Percentiles rank a stretch among this genome's conserved stretches.
These are phyloP conservation scores for Sitta carolinensis DNA, from an alignment of 2,797 vertebrate genomes.

Conservation along the genomic window DNA sequence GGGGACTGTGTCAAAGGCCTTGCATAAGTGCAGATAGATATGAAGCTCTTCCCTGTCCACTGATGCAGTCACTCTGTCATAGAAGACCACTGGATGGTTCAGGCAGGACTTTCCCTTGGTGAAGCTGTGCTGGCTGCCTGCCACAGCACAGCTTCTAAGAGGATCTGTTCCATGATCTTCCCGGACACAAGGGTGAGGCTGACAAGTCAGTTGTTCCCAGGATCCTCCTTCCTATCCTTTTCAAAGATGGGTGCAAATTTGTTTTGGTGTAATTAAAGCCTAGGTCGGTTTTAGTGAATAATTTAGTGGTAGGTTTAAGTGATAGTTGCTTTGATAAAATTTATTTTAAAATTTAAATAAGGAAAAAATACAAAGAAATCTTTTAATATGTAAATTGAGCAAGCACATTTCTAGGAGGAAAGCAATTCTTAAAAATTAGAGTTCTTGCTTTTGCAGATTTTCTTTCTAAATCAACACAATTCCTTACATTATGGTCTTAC, in stretches of 20 bases:
- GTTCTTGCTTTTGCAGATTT: not conserved
- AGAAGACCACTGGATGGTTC: not conserved
- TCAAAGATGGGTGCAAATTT: not conserved
- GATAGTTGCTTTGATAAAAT: not conserved
- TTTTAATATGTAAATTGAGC: not conserved
- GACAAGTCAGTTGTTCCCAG: not conserved
- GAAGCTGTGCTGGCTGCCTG: not conserved
- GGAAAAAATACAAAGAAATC: not conserved
- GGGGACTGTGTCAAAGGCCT: not conserved
- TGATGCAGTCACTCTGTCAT: not conserved
- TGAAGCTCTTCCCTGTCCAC: not conserved
- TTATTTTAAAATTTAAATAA: not conserved
- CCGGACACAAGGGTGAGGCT: not conserved
- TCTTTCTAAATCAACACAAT: not conserved
- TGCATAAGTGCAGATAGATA: not conserved
- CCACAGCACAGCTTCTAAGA: not conserved
- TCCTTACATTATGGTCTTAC: not conserved
- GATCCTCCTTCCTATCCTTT: not conserved
- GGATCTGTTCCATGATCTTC: not conserved
- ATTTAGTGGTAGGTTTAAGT: not conserved
- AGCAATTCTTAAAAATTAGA: not conserved
- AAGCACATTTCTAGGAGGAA: not conserved
- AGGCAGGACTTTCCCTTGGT: not conserved
- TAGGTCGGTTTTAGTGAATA: not conserved
- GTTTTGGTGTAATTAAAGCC: not conserved